These are phyloP conservation scores for Muscicapa comitata DNA, from an alignment of 2,797 vertebrate genomes.

Conservation along the genomic window DNA sequence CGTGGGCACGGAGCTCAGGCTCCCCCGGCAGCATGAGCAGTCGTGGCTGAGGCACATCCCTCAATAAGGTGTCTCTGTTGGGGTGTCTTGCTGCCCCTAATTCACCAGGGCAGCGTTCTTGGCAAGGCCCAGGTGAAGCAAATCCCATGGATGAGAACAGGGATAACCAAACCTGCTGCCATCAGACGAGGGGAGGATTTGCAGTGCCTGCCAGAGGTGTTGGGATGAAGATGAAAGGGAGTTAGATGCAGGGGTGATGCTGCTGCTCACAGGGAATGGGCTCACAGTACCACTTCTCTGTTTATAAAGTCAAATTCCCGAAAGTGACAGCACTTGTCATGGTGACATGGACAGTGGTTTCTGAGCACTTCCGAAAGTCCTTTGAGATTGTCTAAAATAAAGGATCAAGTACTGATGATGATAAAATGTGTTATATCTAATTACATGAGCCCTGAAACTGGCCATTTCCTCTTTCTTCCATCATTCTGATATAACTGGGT, in stretches of 20 bases:
- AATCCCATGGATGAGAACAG: background rate
- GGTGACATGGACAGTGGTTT: background rate
- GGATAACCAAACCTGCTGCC: background rate
- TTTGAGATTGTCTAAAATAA: background rate
- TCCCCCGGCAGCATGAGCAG: fast-evolving
- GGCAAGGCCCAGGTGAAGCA: background rate
- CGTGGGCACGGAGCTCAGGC: background rate
- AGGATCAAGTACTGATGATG: background rate
- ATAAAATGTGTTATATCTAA: background rate
- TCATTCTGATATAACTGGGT: slow-evolving; percentile 8
- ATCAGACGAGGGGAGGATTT: background rate
- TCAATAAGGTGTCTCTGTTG: background rate
- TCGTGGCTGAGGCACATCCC: fast-evolving
- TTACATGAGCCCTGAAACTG: background rate
- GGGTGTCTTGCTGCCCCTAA: fast-evolving
- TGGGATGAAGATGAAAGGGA: background rate
- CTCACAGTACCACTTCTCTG: fast-evolving
- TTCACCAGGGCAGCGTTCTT: fast-evolving
- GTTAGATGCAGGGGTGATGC: background rate
- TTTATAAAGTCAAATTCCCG: background rate
- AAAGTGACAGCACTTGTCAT: background rate
- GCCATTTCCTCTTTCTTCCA: background rate
- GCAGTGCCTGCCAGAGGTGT: background rate
- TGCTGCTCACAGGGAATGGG: background rate
- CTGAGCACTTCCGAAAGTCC: background rate